phyloP scores from a whole-genome alignment of 2,797 vertebrate species.

The Menidia menidia region DNA sequence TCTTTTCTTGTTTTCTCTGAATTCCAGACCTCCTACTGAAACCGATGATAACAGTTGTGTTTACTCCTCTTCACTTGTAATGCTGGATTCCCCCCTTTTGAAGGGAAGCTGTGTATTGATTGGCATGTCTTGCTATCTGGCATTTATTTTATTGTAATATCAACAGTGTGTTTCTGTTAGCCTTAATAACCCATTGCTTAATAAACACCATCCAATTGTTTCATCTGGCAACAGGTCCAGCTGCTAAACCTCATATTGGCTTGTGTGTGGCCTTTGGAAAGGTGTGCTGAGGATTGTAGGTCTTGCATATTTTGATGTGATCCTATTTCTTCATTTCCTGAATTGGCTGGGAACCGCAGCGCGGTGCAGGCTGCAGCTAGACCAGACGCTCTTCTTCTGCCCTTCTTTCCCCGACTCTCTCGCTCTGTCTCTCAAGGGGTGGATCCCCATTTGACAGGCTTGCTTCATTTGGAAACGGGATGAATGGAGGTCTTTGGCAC shows the following conservation, averaged over 20 bases:
- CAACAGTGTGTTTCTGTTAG: constrained; percentile 23
- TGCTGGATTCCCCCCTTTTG: constrained; percentile 27
- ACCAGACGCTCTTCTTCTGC: constrained; percentile 60
- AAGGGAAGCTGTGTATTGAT: constrained; percentile 16
- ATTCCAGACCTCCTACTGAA: neutral
- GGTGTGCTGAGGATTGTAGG: constrained; percentile 73
- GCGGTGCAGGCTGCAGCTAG: constrained; percentile 62
- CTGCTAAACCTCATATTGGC: constrained; percentile 53
- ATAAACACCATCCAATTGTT: constrained; percentile 55
- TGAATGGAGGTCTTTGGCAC: constrained; percentile 66
- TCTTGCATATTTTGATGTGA: constrained; percentile 82
- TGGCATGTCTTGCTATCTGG: constrained; percentile 4
- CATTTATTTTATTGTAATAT: constrained; percentile 35
- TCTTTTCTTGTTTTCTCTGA: too few relatives aligned
- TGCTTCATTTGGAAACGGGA: constrained; percentile 62
- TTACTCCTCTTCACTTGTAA: constrained; percentile 19
- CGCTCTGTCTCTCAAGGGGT: constrained; percentile 58
- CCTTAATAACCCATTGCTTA: constrained; percentile 56
- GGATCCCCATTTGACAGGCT: constrained; percentile 66
- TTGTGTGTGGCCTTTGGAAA: constrained; percentile 68
- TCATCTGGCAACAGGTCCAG: constrained; percentile 61
- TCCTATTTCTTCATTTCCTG: constrained; percentile 87
- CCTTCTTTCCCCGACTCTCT: constrained; percentile 47
- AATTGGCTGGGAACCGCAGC: constrained; percentile 70
- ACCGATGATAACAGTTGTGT: constrained; percentile 1